Evolutionary conservation across 1,140 invertebrate genomes (phyloP).

Genomic region (Lucilia cuprina): DNA sequence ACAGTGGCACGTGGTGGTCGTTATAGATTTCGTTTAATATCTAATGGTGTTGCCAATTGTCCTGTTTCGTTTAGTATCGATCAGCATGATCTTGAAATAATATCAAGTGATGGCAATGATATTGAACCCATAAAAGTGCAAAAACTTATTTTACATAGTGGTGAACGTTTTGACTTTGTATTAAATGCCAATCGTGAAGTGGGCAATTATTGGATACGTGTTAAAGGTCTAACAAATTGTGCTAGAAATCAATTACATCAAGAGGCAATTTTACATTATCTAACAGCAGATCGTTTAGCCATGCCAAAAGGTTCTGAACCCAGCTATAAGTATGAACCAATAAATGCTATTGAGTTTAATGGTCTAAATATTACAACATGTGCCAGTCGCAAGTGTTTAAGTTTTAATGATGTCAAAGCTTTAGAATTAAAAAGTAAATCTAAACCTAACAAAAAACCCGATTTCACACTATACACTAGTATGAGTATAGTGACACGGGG

Average conservation of each 20-base stretch:
- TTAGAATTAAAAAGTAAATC: constrained; percentile 27
- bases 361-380: constrained; percentile 43
- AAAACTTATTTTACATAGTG: constrained; percentile 71
- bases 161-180: constrained; percentile 78
- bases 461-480: constrained; percentile 51
- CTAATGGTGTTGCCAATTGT: constrained; percentile 73
- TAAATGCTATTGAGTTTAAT: constrained; percentile 46
- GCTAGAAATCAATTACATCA: constrained; percentile 53
- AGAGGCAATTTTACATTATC: constrained; percentile 54
- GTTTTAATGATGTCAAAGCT: constrained; percentile 47
- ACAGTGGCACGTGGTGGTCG: constrained; percentile 59
- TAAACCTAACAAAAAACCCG: constrained; percentile 39
- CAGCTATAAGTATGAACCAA: constrained; percentile 52
- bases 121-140: constrained; percentile 69
- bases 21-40: constrained; percentile 69
- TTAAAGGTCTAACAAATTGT: constrained; percentile 57
- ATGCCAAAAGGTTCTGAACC: constrained; percentile 44
- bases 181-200: constrained; percentile 70
- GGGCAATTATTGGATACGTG: constrained; percentile 68
- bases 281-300: constrained; percentile 44
- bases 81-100: constrained; percentile 72
- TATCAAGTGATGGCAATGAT: constrained; percentile 79
- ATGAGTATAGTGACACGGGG: constrained; percentile 48
- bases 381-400: background rate
- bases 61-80: constrained; percentile 75